Conservation (phyloP, 2,797 vertebrate genomes). For the Gobio occitaniae region DNA sequence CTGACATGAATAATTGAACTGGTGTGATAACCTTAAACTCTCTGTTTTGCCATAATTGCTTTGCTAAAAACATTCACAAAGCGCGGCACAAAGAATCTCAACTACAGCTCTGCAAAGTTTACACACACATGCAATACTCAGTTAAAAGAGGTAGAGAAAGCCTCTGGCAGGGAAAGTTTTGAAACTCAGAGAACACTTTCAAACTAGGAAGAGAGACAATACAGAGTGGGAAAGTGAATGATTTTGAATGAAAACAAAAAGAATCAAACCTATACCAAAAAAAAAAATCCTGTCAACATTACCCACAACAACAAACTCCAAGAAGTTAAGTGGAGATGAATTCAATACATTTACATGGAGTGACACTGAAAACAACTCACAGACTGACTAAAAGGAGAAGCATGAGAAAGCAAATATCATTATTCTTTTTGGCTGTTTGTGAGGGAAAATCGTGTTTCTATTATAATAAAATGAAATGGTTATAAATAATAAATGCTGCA, state of each 20-base stretch:
- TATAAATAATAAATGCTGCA: constrained; percentile 52
- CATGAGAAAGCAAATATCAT: constrained; percentile 2
- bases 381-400: constrained; percentile 23
- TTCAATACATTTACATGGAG: not conserved
- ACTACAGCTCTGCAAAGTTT: constrained; percentile 47
- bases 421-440: constrained; percentile 48
- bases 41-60: constrained; percentile 68
- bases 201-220: constrained; percentile 36
- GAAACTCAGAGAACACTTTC: constrained; percentile 36
- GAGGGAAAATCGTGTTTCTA: constrained; percentile 29
- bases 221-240: constrained; percentile 17
- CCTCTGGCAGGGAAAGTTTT: constrained; percentile 52
- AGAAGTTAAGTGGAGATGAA: not conserved
- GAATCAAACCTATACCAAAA: constrained; percentile 19
- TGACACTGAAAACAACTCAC: constrained; percentile 25
- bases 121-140: constrained; percentile 47
- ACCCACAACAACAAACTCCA: not conserved
- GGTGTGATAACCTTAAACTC: constrained; percentile 70
- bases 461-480: constrained; percentile 14
- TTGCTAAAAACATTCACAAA: constrained; percentile 65
- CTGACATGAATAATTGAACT: constrained; percentile 73
- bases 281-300: constrained; percentile 11
- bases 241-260: constrained; percentile 19
- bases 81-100: constrained; percentile 26
- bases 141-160: constrained; percentile 47